A percentile compares a stretch with the other conserved stretches of the same genome.
Conservation (phyloP, 2,888 invertebrate genomes). For the Drosophila acutilabella region DNA sequence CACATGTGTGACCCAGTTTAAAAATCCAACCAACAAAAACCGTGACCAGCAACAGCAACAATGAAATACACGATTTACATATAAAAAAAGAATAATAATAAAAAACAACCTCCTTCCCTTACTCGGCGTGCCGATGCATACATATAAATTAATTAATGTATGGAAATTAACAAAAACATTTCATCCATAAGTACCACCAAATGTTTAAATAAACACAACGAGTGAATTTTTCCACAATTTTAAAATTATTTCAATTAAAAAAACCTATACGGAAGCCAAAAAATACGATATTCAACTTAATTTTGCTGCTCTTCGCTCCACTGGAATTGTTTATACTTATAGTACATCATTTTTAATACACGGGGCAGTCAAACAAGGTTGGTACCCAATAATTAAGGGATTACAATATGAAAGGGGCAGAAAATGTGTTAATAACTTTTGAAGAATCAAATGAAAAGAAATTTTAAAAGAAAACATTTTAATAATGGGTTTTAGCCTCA, state of each 20-base stretch:
- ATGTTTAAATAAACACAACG: constrained; percentile 65
- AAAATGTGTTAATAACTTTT: constrained; percentile 16
- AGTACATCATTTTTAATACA: constrained; percentile 7
- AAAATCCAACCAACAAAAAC: constrained; percentile 51
- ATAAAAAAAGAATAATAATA: constrained; percentile 39
- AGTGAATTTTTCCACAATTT: constrained; percentile 35
- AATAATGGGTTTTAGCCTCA: constrained; percentile 14
- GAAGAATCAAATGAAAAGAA: constrained; percentile 2
- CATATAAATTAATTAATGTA: constrained; percentile 65
- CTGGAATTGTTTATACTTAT: constrained; percentile 31
- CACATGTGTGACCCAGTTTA: constrained; percentile 78
- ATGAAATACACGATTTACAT: constrained; percentile 54
- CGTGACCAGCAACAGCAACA: constrained; percentile 47
- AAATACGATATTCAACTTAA: constrained; percentile 27
- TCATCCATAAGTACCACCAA: constrained; percentile 43
- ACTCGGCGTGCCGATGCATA: constrained; percentile 58
- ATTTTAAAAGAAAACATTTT: not conserved
- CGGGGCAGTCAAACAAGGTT: constrained; percentile 35
- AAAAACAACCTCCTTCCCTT: constrained; percentile 11
- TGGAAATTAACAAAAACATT: constrained; percentile 45
- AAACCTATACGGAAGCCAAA: constrained; percentile 35
- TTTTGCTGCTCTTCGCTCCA: not conserved
- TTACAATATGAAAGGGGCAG: not conserved
- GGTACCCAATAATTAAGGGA: constrained; percentile 31
- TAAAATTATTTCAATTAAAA: constrained; percentile 17